Conservation (phyloP, 2,888 invertebrate genomes). For the Eumacrocentrus americanus region DNA sequence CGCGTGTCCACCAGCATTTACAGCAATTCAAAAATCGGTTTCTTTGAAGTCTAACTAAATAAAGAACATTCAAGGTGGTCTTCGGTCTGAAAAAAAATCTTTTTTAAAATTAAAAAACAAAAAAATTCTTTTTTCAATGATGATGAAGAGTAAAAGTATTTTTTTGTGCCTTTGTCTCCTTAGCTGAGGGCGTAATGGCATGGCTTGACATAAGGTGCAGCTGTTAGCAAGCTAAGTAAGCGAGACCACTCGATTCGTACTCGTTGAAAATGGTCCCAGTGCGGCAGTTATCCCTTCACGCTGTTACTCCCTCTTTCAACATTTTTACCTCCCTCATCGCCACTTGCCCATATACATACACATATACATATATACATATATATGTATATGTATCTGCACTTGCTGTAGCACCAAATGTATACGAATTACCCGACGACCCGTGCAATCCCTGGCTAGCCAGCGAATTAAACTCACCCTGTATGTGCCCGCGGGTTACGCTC, state of each 20-base stretch:
- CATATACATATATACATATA: slow-evolving; percentile 6
- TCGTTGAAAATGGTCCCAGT: slow-evolving; percentile 56
- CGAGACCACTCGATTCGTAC: slow-evolving; percentile 52
- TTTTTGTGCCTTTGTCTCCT: not conserved
- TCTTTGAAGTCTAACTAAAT: no score
- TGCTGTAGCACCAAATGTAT: slow-evolving; percentile 46
- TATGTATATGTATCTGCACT: no score
- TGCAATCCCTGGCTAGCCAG: no score
- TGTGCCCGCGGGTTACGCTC: slow-evolving; percentile 35
- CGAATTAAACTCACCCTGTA: slow-evolving; percentile 43
- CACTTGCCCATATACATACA: not conserved
- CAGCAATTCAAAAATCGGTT: slow-evolving; percentile 3
- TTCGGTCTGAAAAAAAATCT: no score
- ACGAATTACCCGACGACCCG: no score
- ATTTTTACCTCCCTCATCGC: slow-evolving; percentile 36
- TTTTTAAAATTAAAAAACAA: no score
- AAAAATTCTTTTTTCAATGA: not conserved
- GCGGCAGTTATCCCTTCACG: slow-evolving; percentile 52
- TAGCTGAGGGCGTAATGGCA: no score
- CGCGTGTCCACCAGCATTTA: not conserved
- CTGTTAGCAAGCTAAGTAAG: slow-evolving; percentile 46
- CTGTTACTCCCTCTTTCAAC: slow-evolving; percentile 32
- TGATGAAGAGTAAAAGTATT: not conserved
- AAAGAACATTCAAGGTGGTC: no score
- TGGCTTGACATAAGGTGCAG: slow-evolving; percentile 19